A percentile compares a stretch with the other conserved stretches of the same genome.
Conservation (phyloP, 1,140 invertebrate genomes). For the Aphelinus atriplicis region DNA sequence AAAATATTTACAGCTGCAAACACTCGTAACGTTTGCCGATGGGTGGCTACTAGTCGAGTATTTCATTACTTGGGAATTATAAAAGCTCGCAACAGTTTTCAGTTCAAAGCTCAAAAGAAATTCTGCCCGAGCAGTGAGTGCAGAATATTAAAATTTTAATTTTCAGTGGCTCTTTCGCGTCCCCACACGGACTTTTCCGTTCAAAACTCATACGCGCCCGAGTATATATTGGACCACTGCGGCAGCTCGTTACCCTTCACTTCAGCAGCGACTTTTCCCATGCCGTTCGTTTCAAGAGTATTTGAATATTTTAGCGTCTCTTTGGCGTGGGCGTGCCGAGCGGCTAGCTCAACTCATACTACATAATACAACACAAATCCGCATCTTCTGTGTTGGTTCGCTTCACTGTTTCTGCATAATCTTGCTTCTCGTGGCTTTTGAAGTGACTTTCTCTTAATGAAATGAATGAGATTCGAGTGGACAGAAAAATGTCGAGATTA, state of each 20-base stretch:
- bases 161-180: neutral
- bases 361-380: constrained; percentile 33
- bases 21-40: neutral
- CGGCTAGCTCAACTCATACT: constrained; percentile 21
- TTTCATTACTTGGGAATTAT: neutral
- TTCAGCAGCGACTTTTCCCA: constrained; percentile 17
- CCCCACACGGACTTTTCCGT: neutral
- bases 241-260: neutral
- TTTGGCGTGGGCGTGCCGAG: neutral
- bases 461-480: too few relatives aligned
- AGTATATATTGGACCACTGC: neutral
- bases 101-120: neutral
- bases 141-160: constrained; percentile 33
- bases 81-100: neutral
- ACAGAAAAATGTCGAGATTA: too few relatives aligned
- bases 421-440: too few relatives aligned
- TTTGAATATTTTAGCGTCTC: constrained; percentile 27
- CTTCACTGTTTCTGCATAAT: neutral
- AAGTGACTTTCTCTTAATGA: too few relatives aligned
- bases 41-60: neutral
- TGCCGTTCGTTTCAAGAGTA: neutral
- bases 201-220: neutral
- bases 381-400: neutral
- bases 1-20: too few relatives aligned
- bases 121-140: neutral